Evolutionary conservation across 1,140 invertebrate genomes (phyloP), one percentile per base, ranked within the genome.

Genomic region (Drosophila funebris): DNA sequence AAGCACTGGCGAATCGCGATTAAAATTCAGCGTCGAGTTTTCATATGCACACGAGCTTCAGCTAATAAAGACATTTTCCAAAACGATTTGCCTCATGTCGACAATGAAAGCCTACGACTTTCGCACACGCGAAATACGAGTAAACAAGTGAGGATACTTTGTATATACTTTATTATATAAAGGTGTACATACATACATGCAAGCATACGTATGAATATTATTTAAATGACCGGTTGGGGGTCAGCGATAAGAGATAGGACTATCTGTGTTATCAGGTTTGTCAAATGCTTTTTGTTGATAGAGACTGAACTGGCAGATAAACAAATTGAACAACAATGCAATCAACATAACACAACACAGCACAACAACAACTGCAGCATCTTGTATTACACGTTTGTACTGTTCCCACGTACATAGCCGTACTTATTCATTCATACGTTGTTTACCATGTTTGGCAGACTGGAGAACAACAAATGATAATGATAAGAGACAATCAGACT

Each of bases 271-370:
- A 84, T 84, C 80, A 76, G 43, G n/a, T n/a, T n/a, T n/a, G n/a
- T n/a, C n/a, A n/a, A n/a, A n/a, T n/a, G n/a, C n/a, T n/a, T 48
- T 22, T 16, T 52, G 63, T 27, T 46, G 44, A 69, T 50, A 54
- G 37, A 73, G 69, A 73, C 76, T 41, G 16, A 66, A 54, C 33
- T 44, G 46, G 27, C 27, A 56, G 41, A 57, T 62, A 27, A 43
- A 54, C 63, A 73, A 84, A 84, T 84, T 80, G 81, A 77, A 84
- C 68, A 76, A 85, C 68, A 71, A 39, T 56, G 77, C 73, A 84
- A 77, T 81, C 73, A 73, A 18, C 57, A 61, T 33, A 76, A 48
- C 37, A 43, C 67, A 52, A 60, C 31, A 4, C 5, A 44, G 3
- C 2, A 11, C 22, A 48, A 29, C 44, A 27, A 29, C 29, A 48